These are phyloP conservation scores for Murina feae DNA, from an alignment of 2,113 vertebrate species.

Conservation along the genomic window DNA sequence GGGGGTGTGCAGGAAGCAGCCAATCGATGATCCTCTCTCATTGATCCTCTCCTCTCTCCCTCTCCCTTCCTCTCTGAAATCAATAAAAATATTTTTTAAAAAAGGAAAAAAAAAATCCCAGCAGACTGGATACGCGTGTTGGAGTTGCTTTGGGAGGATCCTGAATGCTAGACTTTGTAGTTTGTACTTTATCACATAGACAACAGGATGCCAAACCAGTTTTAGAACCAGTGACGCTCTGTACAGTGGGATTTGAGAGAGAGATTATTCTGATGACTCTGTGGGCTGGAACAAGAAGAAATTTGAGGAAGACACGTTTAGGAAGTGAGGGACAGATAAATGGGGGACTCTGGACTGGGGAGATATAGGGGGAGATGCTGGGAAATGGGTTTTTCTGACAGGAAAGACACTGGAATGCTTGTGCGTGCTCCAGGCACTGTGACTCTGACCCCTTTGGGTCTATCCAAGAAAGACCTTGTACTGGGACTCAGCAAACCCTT, in stretches of 20 bases:
- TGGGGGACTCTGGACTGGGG: neutral
- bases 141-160: neutral
- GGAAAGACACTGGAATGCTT: neutral
- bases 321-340: neutral
- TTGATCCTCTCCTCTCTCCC: too few species aligned
- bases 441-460: neutral
- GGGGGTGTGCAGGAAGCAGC: too few species aligned
- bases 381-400: neutral
- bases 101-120: too few species aligned
- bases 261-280: neutral
- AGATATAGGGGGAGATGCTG: neutral
- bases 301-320: neutral
- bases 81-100: too few species aligned
- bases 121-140: neutral
- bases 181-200: neutral
- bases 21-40: too few species aligned
- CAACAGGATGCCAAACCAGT: neutral
- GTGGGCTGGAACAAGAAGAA: neutral
- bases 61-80: too few species aligned
- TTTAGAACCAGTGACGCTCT: neutral
- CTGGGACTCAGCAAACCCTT: neutral
- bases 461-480: neutral
- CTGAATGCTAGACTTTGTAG: neutral
- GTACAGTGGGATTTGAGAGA: neutral
- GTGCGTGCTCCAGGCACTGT: neutral